These are phyloP conservation scores for Chelon labrosus DNA, from an alignment of 2,797 vertebrate species.

Conservation along the genomic window DNA sequence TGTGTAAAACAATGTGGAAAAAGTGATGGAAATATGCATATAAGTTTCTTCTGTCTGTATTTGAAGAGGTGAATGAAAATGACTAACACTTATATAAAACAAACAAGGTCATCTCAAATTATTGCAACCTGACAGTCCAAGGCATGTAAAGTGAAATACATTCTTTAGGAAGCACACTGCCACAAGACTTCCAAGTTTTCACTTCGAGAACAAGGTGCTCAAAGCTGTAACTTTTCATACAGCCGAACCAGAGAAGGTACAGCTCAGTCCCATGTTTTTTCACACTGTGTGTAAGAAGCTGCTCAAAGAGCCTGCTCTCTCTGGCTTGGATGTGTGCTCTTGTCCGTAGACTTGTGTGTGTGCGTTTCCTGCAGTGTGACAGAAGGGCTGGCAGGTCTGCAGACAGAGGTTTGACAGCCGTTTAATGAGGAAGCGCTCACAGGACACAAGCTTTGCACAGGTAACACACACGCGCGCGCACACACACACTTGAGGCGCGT, in stretches of 20 bases:
- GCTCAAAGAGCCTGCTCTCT: slow-evolving; percentile 21
- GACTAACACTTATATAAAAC: no score
- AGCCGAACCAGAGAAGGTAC: slow-evolving; percentile 5
- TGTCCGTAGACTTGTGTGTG: slow-evolving; percentile 18
- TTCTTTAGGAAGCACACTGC: not conserved
- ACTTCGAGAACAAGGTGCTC: not conserved
- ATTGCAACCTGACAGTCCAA: no score
- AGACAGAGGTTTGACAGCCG: slow-evolving; percentile 78
- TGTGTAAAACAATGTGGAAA: no score
- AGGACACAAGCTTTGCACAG: slow-evolving; percentile 72
- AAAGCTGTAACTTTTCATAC: not conserved
- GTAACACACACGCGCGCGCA: slow-evolving; percentile 10
- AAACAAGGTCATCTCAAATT: no score
- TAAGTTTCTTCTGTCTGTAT: no score
- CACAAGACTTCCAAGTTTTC: not conserved
- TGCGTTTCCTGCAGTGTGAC: slow-evolving; percentile 67
- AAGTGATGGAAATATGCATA: no score
- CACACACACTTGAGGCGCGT: slow-evolving; percentile 14
- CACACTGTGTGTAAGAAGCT: slow-evolving; percentile 8
- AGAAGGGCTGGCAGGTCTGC: slow-evolving; percentile 77
- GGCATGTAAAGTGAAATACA: not conserved
- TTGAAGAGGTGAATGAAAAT: no score
- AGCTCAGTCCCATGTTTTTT: slow-evolving; percentile 15
- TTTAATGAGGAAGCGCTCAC: slow-evolving; percentile 80
- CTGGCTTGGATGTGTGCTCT: slow-evolving; percentile 20